Conservation (phyloP, 2,888 invertebrate genomes). For the Pediacus dermestoides region DNA sequence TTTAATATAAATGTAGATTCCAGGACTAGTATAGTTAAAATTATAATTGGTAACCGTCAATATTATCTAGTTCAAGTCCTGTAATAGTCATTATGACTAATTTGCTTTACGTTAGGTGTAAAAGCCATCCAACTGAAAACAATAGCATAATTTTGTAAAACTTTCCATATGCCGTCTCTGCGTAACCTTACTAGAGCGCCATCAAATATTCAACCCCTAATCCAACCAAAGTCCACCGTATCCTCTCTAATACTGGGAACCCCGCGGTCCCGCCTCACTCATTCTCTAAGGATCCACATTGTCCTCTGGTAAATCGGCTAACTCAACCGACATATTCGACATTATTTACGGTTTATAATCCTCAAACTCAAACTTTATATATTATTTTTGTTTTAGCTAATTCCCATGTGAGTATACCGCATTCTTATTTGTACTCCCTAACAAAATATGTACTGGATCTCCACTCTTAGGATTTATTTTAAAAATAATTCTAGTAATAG, state of each 20-base stretch:
- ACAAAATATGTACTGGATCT: no score
- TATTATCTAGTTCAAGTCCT: no score
- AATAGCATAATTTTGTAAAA: conserved; percentile 3
- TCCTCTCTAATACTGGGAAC: conserved; percentile 28
- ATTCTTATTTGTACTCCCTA: conserved; percentile 7
- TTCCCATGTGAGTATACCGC: neutral
- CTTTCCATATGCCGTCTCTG: conserved; percentile 10
- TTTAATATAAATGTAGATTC: no score
- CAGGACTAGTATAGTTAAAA: no score
- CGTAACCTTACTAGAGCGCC: conserved; percentile 16
- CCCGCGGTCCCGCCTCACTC: conserved; percentile 23
- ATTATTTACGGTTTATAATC: conserved; percentile 25
- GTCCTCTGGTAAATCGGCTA: conserved; percentile 25
- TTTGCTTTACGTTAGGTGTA: no score
- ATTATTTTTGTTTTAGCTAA: neutral
- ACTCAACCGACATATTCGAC: conserved; percentile 30
- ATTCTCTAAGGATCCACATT: conserved; percentile 23
- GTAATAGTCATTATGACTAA: no score
- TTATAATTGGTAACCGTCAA: no score
- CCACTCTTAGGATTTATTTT: no score
- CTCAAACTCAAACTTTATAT: conserved; percentile 2
- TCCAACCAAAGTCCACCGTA: conserved; percentile 33
- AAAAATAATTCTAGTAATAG: no score
- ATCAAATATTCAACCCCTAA: conserved; percentile 40
- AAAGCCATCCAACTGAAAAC: conserved; percentile 3